Evolutionary conservation across 2,888 invertebrate genomes (phyloP), one percentile per base, ranked within the genome.

Genomic region (Brenthis daphne): DNA sequence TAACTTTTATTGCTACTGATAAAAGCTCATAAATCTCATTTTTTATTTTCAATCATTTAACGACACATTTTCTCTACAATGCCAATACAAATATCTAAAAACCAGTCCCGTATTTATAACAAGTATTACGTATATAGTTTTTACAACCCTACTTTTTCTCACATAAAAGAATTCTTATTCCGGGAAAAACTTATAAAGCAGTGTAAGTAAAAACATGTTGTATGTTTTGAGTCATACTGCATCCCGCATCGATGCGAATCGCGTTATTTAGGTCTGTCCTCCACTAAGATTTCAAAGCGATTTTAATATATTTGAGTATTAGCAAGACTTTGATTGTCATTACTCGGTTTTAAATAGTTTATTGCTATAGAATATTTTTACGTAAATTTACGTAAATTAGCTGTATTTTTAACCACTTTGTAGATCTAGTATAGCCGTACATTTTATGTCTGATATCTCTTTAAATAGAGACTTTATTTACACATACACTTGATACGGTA

Each of bases 171-270:
- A 71, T 71, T 67, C 56, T 61, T 65, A 69, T 72, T 72, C 71
- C 69, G 64, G 57, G 71, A 72, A 69, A 72, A 72, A 65, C 68
- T 68, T 51, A 64, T 68, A 57, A 64, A 68, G 68, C 64, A 48
- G 48, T 64, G 56, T 14, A 24, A 12, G 65, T 16, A 69, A 69
- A 71, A 69, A 71, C 37, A 6, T 37, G 12, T 43, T 43, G 11
- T 16, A 37, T 54, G 56, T 66, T 69, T 68, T 55, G 55, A 57
- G 66, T n/a, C 66, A 69, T 67, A 50, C 64, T 57, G 55, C 56
- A 47, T 67, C 58, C 43, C 53, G 61, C 55, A 14, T 47, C 67
- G 47, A 68, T 57, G 43, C 29, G 47, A 58, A 14, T 48, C 14
- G 29, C 16, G 47, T 61, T 60, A 55, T 47, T 64, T 20, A 57